Evolutionary conservation across 1,140 invertebrate genomes (phyloP).

Genomic region (Globodera ellingtonae): DNA sequence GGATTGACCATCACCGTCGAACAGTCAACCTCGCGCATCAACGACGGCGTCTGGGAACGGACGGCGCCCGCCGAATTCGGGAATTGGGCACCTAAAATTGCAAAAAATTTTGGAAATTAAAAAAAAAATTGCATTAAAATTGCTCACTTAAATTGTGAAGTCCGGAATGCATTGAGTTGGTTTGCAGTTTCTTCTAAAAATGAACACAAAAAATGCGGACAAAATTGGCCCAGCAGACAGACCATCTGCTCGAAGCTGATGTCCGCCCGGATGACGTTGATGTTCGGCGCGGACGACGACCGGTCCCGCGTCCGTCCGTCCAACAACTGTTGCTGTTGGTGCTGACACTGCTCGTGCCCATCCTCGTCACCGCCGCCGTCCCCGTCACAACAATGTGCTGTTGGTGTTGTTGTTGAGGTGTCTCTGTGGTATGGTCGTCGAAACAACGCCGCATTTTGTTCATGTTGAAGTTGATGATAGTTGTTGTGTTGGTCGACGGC

Average conservation of each 20-base stretch:
- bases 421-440: no score
- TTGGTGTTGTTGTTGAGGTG: background rate
- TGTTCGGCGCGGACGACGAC: constrained; percentile 54
- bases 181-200: constrained; percentile 42
- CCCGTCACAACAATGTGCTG: background rate
- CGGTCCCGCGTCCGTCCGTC: constrained; percentile 39
- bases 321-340: background rate
- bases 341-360: constrained; percentile 6
- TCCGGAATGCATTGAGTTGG: constrained; percentile 46
- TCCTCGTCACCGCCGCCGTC: background rate
- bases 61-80: constrained; percentile 7
- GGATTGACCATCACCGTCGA: constrained; percentile 1
- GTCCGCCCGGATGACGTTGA: constrained; percentile 53
- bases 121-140: constrained; percentile 11
- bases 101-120: constrained; percentile 10
- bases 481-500: no score
- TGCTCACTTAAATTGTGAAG: constrained; percentile 35
- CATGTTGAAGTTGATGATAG: no score
- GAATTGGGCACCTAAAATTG: background rate
- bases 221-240: background rate
- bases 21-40: constrained; percentile 9
- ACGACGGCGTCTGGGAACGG: constrained; percentile 37
- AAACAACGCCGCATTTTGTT: no score
- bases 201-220: constrained; percentile 1
- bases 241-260: constrained; percentile 42